Percentiles rank a stretch among this genome's conserved stretches.
Conservation (phyloP, 2,797 vertebrate species). For the Caiman crocodilus region DNA sequence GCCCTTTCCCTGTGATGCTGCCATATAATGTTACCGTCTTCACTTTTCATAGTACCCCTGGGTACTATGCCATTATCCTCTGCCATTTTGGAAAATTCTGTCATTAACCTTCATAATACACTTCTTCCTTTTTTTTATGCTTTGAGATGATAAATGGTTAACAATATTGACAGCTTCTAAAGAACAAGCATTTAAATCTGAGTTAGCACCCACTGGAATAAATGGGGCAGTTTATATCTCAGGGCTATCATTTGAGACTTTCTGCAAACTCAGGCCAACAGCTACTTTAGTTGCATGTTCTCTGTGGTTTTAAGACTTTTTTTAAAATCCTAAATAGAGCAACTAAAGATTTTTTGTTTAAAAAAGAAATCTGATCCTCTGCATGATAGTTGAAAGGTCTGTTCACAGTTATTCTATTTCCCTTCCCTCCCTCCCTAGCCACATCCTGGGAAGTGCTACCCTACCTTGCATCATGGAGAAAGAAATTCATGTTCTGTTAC, state of each 20-base stretch:
- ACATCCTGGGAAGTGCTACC: conserved; percentile 26
- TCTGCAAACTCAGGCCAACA: background rate
- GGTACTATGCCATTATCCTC: background rate
- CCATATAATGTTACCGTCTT: background rate
- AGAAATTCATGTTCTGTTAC: conserved; percentile 9
- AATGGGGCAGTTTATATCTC: background rate
- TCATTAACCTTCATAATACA: background rate
- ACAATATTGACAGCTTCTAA: background rate
- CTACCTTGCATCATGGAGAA: conserved; percentile 2
- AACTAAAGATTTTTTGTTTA: background rate
- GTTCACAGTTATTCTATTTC: background rate
- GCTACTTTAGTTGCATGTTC: background rate
- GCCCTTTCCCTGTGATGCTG: background rate
- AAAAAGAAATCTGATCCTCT: conserved; percentile 13
- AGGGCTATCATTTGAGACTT: background rate
- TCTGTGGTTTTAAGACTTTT: background rate
- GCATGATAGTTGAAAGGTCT: background rate
- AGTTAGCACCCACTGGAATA: background rate
- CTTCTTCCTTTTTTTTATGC: background rate
- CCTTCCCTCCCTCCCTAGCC: background rate
- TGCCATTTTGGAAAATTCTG: background rate
- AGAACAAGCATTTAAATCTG: background rate
- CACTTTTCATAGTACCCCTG: accelerated
- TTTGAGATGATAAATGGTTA: background rate
- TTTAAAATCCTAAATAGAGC: background rate